These are phyloP conservation scores for Chitala chitala DNA, from an alignment of 2,113 vertebrate genomes.

Conservation along the genomic window DNA sequence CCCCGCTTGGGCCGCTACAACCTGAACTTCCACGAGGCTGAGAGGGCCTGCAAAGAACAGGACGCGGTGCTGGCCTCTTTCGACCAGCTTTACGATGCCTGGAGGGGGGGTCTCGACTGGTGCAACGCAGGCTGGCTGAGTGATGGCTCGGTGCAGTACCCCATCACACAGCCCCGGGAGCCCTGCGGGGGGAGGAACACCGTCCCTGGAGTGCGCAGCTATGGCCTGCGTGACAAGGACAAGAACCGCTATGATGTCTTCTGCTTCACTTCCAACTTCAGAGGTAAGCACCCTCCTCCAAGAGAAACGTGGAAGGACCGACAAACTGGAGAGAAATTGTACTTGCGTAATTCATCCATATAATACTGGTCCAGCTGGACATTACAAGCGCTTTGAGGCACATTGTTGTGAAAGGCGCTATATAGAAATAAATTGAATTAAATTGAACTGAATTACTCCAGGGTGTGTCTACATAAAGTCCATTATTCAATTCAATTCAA, in stretches of 20 bases:
- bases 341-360: no score
- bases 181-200: constrained; percentile 88
- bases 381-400: no score
- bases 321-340: background rate
- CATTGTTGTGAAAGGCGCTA: no score
- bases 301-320: background rate
- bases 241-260: constrained; percentile 90
- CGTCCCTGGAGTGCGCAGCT: constrained; percentile 81
- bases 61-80: constrained; percentile 85
- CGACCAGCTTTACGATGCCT: constrained; percentile 84
- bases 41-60: constrained; percentile 77
- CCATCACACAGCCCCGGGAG: constrained; percentile 82
- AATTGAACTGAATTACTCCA: no score
- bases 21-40: constrained; percentile 83
- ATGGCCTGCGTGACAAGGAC: constrained; percentile 86
- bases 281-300: constrained; percentile 64
- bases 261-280: constrained; percentile 92
- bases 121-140: constrained; percentile 95
- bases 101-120: constrained; percentile 88
- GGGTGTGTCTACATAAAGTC: no score
- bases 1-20: constrained; percentile 86
- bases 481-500: no score
- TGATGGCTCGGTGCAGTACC: constrained; percentile 89
- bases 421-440: no score
- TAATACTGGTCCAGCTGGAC: no score